A percentile compares a stretch with the other conserved stretches of the same genome.
phyloP scores from a whole-genome alignment of 2,797 vertebrate genomes.

The Tapirus indicus region DNA sequence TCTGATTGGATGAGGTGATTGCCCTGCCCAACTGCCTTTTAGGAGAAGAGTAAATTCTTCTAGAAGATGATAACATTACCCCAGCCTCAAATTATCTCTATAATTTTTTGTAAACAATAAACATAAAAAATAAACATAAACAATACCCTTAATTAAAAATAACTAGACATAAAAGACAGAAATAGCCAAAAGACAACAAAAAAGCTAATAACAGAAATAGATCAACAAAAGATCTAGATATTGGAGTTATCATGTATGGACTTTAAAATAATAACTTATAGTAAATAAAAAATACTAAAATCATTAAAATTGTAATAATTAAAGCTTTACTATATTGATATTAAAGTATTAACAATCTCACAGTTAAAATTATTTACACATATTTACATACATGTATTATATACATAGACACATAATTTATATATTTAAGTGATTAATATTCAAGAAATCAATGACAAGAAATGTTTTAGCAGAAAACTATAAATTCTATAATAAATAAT shows the following conservation, averaged over 20 bases:
- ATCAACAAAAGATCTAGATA: not conserved
- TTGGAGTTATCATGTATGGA: not conserved
- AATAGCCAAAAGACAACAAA: not conserved
- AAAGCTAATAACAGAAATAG: not conserved
- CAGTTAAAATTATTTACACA: not conserved
- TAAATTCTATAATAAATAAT: not conserved
- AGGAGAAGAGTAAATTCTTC: slow-evolving; percentile 7
- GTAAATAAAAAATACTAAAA: not conserved
- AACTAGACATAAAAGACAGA: not conserved
- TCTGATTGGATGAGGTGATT: not conserved
- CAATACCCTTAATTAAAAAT: not conserved
- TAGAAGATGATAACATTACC: not conserved
- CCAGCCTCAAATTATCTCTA: not conserved
- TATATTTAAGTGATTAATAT: not conserved
- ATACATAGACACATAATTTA: not conserved
- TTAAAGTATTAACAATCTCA: not conserved
- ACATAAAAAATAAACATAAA: not conserved
- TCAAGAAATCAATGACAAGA: not conserved
- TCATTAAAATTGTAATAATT: not conserved
- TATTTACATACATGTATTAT: not conserved
- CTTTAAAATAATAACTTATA: slow-evolving; percentile 32
- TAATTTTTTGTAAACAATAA: not conserved
- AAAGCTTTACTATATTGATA: not conserved
- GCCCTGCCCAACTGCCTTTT: not conserved
- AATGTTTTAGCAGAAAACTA: not conserved